Percentiles rank a stretch among this genome's conserved stretches.
Conservation (phyloP, 2,797 vertebrate genomes). For the Onychomys leucogaster region DNA sequence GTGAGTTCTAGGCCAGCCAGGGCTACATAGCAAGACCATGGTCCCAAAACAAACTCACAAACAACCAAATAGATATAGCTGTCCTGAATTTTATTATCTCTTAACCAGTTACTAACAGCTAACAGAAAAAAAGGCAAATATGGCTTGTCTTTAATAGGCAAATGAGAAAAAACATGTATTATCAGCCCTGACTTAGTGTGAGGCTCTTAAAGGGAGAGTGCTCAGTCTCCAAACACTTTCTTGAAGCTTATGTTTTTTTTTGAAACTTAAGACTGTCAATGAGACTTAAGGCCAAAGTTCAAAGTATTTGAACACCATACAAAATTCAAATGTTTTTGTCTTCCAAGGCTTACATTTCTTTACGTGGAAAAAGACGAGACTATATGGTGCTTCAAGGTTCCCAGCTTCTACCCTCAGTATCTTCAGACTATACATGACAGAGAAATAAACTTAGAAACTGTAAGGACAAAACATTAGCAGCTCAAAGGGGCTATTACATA, state of each 20-base stretch:
- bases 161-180: conserved; percentile 26
- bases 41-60: background rate
- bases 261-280: conserved; percentile 48
- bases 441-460: conserved; percentile 32
- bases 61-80: background rate
- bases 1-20: background rate
- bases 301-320: conserved; percentile 16
- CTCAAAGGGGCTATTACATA: background rate
- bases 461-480: conserved; percentile 40
- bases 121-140: conserved; percentile 49
- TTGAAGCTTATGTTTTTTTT: conserved; percentile 52
- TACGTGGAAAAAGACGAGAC: background rate
- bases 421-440: conserved; percentile 20
- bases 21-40: background rate
- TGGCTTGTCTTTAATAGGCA: background rate
- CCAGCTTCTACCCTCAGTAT: background rate
- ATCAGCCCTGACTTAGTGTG: background rate
- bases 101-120: conserved; percentile 44
- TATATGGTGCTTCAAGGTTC: conserved; percentile 24
- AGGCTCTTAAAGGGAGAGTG: conserved; percentile 25
- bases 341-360: conserved; percentile 26
- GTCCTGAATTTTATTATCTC: conserved; percentile 36
- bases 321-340: conserved; percentile 61
- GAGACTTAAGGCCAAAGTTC: conserved; percentile 51
- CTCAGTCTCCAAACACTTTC: background rate